Base-by-base conservation (phyloP, 2,797 vertebrate genomes). In the Hydrocynus forskahlii region DNA sequence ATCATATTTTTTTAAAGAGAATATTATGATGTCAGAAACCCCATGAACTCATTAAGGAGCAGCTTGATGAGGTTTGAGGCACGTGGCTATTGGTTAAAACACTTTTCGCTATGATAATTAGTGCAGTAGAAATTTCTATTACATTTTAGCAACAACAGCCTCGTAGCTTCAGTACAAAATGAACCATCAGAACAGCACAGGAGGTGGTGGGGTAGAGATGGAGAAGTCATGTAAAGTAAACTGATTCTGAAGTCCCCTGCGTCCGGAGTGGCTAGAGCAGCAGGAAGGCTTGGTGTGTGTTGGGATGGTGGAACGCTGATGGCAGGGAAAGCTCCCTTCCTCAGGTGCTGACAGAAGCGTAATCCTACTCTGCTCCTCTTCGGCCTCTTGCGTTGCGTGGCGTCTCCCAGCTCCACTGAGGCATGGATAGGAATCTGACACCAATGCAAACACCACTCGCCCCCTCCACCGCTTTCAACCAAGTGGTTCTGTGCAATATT, bases 291-390 rank as follows among this genome's bases (percentile, higher is more conserved):
- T 75, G 77, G 63, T 48, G 64, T 81, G 50, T 29, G 52, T 19
- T 45, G n/a, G 50, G 19, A 19, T 76, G 66, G 13, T 35, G 55
- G 45, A 23, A 54, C 60, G 38, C 66, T 63, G 72, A 85, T 43
- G 43, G 86, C 75, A 85, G 79, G 59, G 76, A 66, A 86, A 84
- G 70, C 77, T 80, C 75, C 76, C 87, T 66, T 5, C 64, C 72
- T 68, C 80, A 86, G 79, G 29, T 82, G 81, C 87, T 88, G 88
- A 87, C 75, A 43, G 75, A 77, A 75, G 84, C 79, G 86, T 84
- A 87, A 83, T 80, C 75, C 72, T 80, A 87, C 69, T 76, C 82
- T 69, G 50, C 75, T 78, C 79, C 84, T 85, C 75, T 60, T 73
- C 38, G 6, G 6, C 50, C 62, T 79, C 67, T 84, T 73, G 45